Evolutionary conservation across 2,888 invertebrate species (phyloP).

Genomic region (Osmoderma eremita): DNA sequence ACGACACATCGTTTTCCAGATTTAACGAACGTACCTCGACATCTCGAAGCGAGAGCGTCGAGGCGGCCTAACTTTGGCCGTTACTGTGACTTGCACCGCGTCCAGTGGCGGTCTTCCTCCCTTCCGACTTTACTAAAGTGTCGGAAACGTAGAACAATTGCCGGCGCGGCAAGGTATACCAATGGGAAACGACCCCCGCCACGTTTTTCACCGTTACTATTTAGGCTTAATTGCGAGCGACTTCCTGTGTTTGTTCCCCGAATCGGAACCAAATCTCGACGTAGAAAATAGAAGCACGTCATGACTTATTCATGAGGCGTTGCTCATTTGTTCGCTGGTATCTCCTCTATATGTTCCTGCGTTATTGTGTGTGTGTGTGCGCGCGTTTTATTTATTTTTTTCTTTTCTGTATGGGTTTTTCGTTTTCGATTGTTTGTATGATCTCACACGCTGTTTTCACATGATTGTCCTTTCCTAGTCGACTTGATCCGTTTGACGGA

Average conservation of each 20-base stretch:
- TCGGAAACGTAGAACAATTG: slow-evolving; percentile 53
- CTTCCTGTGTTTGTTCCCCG: slow-evolving; percentile 52
- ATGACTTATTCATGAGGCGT: slow-evolving; percentile 35
- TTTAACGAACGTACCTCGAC: too few relatives aligned
- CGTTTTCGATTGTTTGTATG: slow-evolving; percentile 6
- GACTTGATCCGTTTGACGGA: slow-evolving; percentile 9
- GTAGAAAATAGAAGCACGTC: slow-evolving; percentile 25
- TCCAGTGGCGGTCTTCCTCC: too few relatives aligned
- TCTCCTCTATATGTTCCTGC: too few relatives aligned
- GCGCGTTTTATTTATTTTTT: background rate
- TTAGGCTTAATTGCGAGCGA: slow-evolving; percentile 52
- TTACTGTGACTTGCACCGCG: too few relatives aligned
- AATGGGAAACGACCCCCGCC: slow-evolving; percentile 47
- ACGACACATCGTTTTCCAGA: too few relatives aligned
- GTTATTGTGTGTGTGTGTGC: too few relatives aligned
- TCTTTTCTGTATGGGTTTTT: background rate
- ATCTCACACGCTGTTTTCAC: slow-evolving; percentile 3
- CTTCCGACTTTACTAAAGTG: slow-evolving; percentile 54
- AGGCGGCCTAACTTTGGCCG: too few relatives aligned
- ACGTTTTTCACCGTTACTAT: slow-evolving; percentile 50
- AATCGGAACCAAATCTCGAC: slow-evolving; percentile 50
- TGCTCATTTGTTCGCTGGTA: slow-evolving; percentile 5
- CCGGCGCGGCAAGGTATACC: slow-evolving; percentile 34
- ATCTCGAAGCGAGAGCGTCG: too few relatives aligned
- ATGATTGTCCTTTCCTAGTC: background rate